Percentiles rank a stretch among this genome's conserved stretches.
Evolutionary conservation across 1,140 invertebrate genomes (phyloP).

Genomic region (Drosophila sturtevanti): DNA sequence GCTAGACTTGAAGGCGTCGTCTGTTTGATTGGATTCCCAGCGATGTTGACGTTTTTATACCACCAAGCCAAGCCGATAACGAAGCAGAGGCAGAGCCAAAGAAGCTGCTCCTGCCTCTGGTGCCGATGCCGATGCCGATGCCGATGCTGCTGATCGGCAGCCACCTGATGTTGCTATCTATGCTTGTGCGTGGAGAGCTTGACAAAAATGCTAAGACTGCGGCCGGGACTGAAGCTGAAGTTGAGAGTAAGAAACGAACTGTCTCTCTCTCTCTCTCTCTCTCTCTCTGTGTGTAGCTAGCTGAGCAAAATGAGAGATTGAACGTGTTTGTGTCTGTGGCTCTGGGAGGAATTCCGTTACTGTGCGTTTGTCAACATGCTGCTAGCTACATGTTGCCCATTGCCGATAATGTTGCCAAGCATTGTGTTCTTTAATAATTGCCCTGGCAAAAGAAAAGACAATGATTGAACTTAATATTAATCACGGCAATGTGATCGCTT

Average conservation of each 20-base stretch:
- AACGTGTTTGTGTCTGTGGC: background rate
- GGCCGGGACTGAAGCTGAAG: no score
- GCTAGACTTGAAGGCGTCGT: conserved; percentile 83
- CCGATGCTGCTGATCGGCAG: background rate
- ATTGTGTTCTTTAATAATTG: conserved; percentile 56
- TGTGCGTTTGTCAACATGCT: conserved; percentile 8
- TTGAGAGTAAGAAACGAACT: background rate
- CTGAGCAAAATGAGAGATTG: conserved; percentile 19
- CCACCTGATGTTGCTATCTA: conserved; percentile 2
- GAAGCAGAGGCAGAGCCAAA: conserved; percentile 9
- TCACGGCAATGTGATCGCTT: conserved; percentile 27
- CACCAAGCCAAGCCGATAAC: conserved; percentile 25
- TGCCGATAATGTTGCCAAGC: conserved; percentile 9
- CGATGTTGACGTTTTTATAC: conserved; percentile 75
- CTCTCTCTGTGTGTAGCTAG: background rate
- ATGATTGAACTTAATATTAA: conserved; percentile 76
- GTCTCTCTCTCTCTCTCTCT: background rate
- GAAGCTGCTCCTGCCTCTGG: conserved; percentile 17
- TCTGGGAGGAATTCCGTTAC: conserved; percentile 28
- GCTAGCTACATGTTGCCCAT: conserved; percentile 43
- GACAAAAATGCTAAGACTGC: no score
- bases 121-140: background rate
- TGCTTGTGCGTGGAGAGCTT: conserved; percentile 22
- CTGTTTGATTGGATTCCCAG: conserved; percentile 75
- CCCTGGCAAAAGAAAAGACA: conserved; percentile 33